These are phyloP conservation scores for Brachypteracias leptosomus DNA, from an alignment of 2,113 vertebrate species.

Conservation along the genomic window DNA sequence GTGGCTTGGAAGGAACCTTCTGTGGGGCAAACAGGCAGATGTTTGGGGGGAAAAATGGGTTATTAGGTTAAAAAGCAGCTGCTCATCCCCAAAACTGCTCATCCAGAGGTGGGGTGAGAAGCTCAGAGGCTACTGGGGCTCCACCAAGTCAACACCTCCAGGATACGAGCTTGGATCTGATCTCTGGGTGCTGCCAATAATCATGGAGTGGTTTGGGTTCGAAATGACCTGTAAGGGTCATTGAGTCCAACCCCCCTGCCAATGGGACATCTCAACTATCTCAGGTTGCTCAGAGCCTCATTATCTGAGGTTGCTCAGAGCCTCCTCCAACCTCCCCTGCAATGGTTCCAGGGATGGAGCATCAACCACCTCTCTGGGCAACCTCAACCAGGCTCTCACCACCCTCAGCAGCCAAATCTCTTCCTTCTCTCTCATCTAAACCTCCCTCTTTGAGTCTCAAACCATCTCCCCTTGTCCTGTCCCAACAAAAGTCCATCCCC, in stretches of 20 bases:
- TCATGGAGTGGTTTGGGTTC: neutral
- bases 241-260: fast-evolving
- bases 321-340: fast-evolving
- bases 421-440: neutral
- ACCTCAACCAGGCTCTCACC: fast-evolving
- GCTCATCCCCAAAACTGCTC: neutral
- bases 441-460: neutral
- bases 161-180: fast-evolving
- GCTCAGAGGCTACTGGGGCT: fast-evolving
- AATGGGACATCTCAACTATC: neutral
- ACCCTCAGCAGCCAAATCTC: fast-evolving
- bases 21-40: neutral
- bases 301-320: neutral
- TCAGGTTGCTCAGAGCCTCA: fast-evolving
- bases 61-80: neutral
- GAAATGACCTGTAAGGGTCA: neutral
- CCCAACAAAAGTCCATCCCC: too few species aligned
- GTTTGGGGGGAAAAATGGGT: neutral
- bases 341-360: neutral
- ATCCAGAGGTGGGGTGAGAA: neutral
- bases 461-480: fast-evolving
- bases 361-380: neutral
- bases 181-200: neutral
- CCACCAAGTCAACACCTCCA: too few species aligned
- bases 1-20: fast-evolving